Conservation (phyloP, 2,888 invertebrate species). For the Euspilapteryx auroguttella region DNA sequence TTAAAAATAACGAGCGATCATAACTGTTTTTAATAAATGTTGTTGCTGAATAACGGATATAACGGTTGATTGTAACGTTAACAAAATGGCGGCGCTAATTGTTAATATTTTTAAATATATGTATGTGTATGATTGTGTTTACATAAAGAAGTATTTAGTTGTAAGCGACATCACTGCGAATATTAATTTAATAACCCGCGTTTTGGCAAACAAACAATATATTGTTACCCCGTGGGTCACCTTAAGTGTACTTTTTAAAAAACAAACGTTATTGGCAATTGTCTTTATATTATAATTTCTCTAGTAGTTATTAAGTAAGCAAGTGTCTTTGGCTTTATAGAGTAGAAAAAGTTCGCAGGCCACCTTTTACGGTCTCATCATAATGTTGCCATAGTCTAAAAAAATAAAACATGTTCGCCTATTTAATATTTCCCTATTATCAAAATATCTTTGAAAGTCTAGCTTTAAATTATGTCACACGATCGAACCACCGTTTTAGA, state of each 20-base stretch:
- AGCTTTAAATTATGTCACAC: slow-evolving; percentile 55
- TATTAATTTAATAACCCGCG: too few species aligned
- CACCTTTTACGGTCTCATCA: too few species aligned
- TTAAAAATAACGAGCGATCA: too few species aligned
- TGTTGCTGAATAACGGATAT: not conserved
- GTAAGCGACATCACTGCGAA: slow-evolving; percentile 47
- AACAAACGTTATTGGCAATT: too few species aligned
- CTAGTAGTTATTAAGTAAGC: too few species aligned
- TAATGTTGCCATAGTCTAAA: slow-evolving; percentile 50
- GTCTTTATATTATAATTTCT: too few species aligned
- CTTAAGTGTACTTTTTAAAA: too few species aligned
- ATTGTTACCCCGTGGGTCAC: too few species aligned
- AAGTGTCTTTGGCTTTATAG: slow-evolving; percentile 5
- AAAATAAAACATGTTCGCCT: slow-evolving; percentile 25
- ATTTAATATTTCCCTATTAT: slow-evolving; percentile 9
- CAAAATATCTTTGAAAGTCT: slow-evolving; percentile 8
- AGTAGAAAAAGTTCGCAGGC: too few species aligned
- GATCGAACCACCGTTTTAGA: slow-evolving; percentile 53
- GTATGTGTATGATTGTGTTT: slow-evolving; percentile 21
- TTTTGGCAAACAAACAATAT: too few species aligned
- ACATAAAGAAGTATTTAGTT: slow-evolving; percentile 17
- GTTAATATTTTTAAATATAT: slow-evolving; percentile 11
- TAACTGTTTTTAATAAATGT: too few species aligned
- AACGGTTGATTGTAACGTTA: not conserved
- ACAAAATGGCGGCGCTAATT: slow-evolving; percentile 16